Evolutionary conservation across 2,797 vertebrate genomes (phyloP).

Genomic region (Falco concolor): DNA sequence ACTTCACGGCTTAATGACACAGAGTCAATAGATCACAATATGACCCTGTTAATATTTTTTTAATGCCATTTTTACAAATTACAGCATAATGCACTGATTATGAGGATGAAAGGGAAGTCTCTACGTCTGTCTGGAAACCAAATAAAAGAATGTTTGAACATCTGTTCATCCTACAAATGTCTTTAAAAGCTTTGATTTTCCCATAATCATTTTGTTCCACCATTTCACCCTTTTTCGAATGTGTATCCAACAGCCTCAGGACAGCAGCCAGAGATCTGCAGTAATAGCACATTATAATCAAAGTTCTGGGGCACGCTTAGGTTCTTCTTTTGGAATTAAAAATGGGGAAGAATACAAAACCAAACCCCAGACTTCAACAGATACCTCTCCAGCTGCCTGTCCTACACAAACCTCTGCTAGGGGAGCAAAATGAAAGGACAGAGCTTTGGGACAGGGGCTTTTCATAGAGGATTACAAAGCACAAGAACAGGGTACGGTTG

Average conservation of each 20-base stretch:
- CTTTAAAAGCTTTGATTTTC: constrained; percentile 70
- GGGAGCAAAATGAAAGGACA: neutral
- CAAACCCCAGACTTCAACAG: neutral
- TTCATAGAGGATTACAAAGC: neutral
- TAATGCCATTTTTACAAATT: constrained; percentile 76
- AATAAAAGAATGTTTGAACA: constrained; percentile 65
- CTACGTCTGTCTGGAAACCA: constrained; percentile 66
- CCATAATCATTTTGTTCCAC: constrained; percentile 62
- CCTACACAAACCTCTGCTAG: neutral
- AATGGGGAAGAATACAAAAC: neutral
- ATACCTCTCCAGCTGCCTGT: neutral
- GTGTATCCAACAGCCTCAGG: constrained; percentile 59
- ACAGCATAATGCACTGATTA: constrained; percentile 71
- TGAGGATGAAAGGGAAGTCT: constrained; percentile 70
- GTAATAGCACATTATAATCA: constrained; percentile 63
- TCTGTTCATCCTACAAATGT: constrained; percentile 67
- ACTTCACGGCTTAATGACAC: constrained; percentile 57
- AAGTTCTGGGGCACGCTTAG: constrained; percentile 34
- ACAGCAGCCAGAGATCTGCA: constrained; percentile 64
- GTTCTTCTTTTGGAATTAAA: constrained; percentile 25
- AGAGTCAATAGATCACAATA: constrained; percentile 64
- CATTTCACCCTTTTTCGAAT: constrained; percentile 60
- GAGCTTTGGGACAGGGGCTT: neutral
- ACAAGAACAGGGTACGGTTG: accelerated
- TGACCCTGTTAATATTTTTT: constrained; percentile 68